These are phyloP conservation scores for Podabrus alpinus DNA, from an alignment of 2,888 invertebrate genomes.

Conservation along the genomic window DNA sequence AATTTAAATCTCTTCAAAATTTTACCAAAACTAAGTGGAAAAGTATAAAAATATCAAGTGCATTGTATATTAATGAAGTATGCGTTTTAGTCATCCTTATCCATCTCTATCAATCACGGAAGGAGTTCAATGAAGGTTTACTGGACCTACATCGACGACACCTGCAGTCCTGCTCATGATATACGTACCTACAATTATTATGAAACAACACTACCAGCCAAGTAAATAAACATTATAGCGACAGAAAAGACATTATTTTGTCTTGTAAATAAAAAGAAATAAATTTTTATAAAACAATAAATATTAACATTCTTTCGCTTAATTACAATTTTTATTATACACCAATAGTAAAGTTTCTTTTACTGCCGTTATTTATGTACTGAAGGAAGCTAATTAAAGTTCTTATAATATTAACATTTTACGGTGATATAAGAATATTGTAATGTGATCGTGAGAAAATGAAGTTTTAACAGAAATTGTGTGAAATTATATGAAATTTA, in stretches of 20 bases:
- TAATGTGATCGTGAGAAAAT: not conserved
- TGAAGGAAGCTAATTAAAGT: not conserved
- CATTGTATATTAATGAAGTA: not conserved
- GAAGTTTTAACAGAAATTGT: not conserved
- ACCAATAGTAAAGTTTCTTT: not conserved
- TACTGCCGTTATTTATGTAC: not conserved
- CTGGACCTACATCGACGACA: not conserved
- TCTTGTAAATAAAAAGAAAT: not conserved
- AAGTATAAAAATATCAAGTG: not conserved
- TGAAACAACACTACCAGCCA: no score
- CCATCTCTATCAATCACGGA: not conserved
- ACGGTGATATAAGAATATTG: not conserved
- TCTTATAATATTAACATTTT: conserved; percentile 2
- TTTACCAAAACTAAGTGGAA: not conserved
- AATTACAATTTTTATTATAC: not conserved
- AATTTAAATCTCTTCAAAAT: not conserved
- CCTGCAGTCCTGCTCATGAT: not conserved
- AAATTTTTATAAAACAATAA: not conserved
- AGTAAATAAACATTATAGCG: not conserved
- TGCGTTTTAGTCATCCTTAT: not conserved
- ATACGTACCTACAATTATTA: not conserved
- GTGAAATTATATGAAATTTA: not conserved
- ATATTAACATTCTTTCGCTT: not conserved
- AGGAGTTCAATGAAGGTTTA: not conserved
- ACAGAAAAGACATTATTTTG: not conserved